Percentiles rank a stretch among this genome's conserved stretches.
Evolutionary conservation across 2,888 invertebrate species (phyloP).

Genomic region (Noctua fimbriata): DNA sequence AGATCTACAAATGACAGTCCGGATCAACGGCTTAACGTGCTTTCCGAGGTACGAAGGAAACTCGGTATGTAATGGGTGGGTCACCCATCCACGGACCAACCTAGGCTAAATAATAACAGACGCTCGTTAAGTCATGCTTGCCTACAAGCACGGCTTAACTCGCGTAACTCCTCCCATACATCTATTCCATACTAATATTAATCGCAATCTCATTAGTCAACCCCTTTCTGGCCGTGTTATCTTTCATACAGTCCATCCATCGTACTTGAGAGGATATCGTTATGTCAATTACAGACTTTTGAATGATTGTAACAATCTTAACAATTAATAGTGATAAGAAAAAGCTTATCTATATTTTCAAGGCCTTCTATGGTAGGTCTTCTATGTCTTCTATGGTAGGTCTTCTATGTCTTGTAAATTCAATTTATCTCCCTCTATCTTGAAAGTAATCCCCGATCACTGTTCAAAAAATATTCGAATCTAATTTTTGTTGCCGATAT

Average conservation of each 20-base stretch:
- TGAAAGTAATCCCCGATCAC: neutral
- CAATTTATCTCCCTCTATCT: neutral
- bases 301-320: neutral
- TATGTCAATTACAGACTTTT: neutral
- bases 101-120: no score
- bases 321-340: neutral
- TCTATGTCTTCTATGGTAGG: no score
- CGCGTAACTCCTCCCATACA: no score
- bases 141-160: no score
- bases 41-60: no score
- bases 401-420: neutral
- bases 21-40: no score
- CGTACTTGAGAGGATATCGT: neutral
- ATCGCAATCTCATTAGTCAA: neutral
- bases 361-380: no score
- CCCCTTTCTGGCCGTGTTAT: neutral
- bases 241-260: neutral
- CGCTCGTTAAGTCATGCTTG: no score
- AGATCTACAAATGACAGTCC: no score
- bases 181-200: no score
- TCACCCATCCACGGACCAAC: no score
- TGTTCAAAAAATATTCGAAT: neutral
- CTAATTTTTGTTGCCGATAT: neutral
- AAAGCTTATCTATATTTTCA: neutral
- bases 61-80: no score